phyloP scores from a whole-genome alignment of 2,113 vertebrate genomes.

The Onychostruthus taczanowskii region DNA sequence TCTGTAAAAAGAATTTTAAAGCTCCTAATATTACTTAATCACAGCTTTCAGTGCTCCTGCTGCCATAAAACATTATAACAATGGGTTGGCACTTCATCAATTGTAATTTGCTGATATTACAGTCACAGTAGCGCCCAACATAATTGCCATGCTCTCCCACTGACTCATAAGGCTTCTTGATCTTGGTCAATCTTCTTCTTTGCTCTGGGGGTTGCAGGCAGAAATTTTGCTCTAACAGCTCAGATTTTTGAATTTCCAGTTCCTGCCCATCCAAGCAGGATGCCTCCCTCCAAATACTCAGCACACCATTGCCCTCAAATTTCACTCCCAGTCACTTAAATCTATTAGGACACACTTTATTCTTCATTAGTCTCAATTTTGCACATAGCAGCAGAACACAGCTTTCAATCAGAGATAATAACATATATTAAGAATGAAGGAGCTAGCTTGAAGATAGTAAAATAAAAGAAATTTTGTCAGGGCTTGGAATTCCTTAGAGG shows the following conservation, averaged over 20 bases:
- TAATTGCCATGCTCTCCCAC: slow-evolving; percentile 21
- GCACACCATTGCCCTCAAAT: background rate
- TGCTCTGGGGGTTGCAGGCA: background rate
- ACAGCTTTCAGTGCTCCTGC: slow-evolving; percentile 40
- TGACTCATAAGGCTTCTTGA: background rate
- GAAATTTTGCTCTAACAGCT: background rate
- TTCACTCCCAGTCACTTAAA: background rate
- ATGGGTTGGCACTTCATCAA: slow-evolving; percentile 58
- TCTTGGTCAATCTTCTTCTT: background rate
- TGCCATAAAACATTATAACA: slow-evolving; percentile 59
- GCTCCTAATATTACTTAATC: slow-evolving; percentile 53
- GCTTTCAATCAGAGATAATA: background rate
- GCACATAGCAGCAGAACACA: background rate
- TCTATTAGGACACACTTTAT: background rate
- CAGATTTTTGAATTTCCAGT: background rate
- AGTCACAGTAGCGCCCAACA: background rate
- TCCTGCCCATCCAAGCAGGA: background rate
- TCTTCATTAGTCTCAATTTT: slow-evolving; percentile 8
- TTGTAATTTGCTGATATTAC: slow-evolving; percentile 62
- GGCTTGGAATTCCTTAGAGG: background rate
- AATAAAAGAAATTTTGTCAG: background rate
- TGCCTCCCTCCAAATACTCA: rapidly evolving
- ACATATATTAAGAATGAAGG: slow-evolving; percentile 5
- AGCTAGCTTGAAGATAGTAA: background rate
- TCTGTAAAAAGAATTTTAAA: slow-evolving; percentile 35